A percentile compares a stretch with the other conserved stretches of the same genome.
Conservation (phyloP, 1,140 invertebrate species). For the Nymphalis io region DNA sequence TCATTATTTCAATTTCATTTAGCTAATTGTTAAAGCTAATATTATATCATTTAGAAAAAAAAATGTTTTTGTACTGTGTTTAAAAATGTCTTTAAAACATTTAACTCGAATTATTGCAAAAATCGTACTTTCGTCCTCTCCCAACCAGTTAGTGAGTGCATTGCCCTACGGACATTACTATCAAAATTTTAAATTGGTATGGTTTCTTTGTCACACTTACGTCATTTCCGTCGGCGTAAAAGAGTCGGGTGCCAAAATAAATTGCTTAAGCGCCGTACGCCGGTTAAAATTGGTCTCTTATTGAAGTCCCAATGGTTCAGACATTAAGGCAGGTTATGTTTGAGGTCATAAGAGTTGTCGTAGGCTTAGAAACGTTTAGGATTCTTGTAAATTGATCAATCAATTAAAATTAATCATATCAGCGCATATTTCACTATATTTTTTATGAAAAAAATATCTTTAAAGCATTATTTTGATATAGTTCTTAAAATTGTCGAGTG, state of each 20-base stretch:
- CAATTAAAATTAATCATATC: too few relatives aligned
- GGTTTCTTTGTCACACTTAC: slow-evolving; percentile 55
- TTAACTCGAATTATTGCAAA: slow-evolving; percentile 69
- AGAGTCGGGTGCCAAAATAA: slow-evolving; percentile 46
- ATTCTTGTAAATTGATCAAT: neutral
- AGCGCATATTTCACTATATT: too few relatives aligned
- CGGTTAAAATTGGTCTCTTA: slow-evolving; percentile 59
- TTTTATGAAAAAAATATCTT: too few relatives aligned
- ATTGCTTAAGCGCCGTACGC: slow-evolving; percentile 57
- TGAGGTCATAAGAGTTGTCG: slow-evolving; percentile 59
- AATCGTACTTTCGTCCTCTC: slow-evolving; percentile 78
- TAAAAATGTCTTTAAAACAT: slow-evolving; percentile 26
- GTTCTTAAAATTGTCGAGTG: too few relatives aligned
- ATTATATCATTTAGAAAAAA: neutral
- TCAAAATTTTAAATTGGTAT: slow-evolving; percentile 71
- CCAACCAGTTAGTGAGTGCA: slow-evolving; percentile 70
- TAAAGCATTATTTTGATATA: too few relatives aligned
- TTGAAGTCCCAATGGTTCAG: slow-evolving; percentile 62
- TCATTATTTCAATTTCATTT: too few relatives aligned
- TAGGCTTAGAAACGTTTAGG: slow-evolving; percentile 50
- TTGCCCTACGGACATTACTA: slow-evolving; percentile 65
- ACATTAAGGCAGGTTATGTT: slow-evolving; percentile 77
- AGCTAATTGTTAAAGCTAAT: too few relatives aligned
- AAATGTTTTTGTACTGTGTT: slow-evolving; percentile 1
- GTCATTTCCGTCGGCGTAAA: slow-evolving; percentile 37